phyloP scores from a whole-genome alignment of 2,888 invertebrate species.

The Polymixis flavicincta region DNA sequence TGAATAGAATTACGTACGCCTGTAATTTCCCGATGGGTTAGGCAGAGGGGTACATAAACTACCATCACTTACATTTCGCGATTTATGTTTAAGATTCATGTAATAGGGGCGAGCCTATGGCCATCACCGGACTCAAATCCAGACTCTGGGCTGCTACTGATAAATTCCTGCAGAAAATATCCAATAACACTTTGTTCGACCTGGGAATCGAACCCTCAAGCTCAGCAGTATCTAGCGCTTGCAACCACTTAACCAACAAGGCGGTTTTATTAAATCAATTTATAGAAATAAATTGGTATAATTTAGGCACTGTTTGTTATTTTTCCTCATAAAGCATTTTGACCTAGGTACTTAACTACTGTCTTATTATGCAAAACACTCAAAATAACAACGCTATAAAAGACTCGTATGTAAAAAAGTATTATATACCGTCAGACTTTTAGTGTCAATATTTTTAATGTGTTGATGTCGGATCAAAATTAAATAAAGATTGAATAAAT shows the following conservation, averaged over 20 bases:
- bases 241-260: not conserved
- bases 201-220: not conserved
- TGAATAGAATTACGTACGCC: too few relatives aligned
- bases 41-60: too few relatives aligned
- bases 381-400: not conserved
- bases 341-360: not conserved
- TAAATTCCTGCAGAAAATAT: too few relatives aligned
- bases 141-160: too few relatives aligned
- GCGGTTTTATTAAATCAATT: too few relatives aligned
- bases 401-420: not conserved
- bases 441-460: not conserved
- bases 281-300: too few relatives aligned
- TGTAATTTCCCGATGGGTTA: not conserved
- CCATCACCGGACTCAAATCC: not conserved
- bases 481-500: conserved; percentile 38
- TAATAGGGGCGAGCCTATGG: not conserved
- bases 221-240: not conserved
- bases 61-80: too few relatives aligned
- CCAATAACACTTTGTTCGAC: too few relatives aligned
- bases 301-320: not conserved
- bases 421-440: not conserved
- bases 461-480: conserved; percentile 24
- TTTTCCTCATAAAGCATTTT: not conserved
- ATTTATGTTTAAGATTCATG: not conserved
- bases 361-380: not conserved